Percentiles rank a stretch among this genome's conserved stretches.
Conservation (phyloP, 2,797 vertebrate genomes). For the Myotis pilosus region DNA sequence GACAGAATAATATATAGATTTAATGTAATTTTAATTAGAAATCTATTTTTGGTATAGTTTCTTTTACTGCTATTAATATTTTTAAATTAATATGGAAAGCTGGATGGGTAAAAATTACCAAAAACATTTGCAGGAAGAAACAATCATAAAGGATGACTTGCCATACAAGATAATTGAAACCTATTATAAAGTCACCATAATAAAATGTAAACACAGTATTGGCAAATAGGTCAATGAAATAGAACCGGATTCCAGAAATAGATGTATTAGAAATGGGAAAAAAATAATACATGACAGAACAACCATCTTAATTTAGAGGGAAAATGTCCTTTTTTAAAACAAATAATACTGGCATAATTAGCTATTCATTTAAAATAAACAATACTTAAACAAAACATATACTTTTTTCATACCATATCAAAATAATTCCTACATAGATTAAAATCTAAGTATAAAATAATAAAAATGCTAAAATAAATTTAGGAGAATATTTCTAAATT, state of each 20-base stretch:
- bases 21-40: slow-evolving; percentile 33
- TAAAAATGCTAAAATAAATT: neutral
- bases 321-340: slow-evolving; percentile 21
- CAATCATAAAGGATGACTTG: neutral
- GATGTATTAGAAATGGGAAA: neutral
- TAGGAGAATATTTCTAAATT: slow-evolving; percentile 10
- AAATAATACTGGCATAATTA: neutral
- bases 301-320: neutral
- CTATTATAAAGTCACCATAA: neutral
- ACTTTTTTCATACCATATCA: neutral
- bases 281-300: neutral
- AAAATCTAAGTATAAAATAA: neutral
- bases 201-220: neutral
- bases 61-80: neutral
- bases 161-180: neutral
- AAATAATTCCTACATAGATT: neutral
- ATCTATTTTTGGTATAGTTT: neutral
- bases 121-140: neutral
- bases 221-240: slow-evolving; percentile 21
- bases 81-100: neutral
- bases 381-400: neutral
- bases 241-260: slow-evolving; percentile 1
- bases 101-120: neutral
- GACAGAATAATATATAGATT: neutral
- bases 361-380: slow-evolving; percentile 4